Conservation (phyloP, 2,888 invertebrate species). For the Phengaris alcon region DNA sequence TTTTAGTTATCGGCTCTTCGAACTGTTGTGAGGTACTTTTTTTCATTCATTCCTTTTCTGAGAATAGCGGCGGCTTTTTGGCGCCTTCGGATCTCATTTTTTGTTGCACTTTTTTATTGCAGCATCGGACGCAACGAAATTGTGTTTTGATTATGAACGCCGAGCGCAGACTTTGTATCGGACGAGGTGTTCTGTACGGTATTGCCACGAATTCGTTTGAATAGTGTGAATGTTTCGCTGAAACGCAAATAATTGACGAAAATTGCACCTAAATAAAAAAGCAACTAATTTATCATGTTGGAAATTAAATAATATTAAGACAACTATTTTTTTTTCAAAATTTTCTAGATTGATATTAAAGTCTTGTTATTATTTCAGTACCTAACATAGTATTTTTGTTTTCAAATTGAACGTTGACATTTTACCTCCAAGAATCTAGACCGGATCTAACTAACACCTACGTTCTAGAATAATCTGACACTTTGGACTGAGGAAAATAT, state of each 20-base stretch:
- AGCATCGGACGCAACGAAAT: constrained; percentile 51
- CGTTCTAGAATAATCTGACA: constrained; percentile 4
- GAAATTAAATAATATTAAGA: too few relatives aligned
- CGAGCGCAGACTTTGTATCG: not conserved
- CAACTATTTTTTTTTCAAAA: too few relatives aligned
- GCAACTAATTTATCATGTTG: too few relatives aligned
- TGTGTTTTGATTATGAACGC: constrained; percentile 34
- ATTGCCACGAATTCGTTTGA: constrained; percentile 17
- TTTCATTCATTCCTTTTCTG: constrained; percentile 69
- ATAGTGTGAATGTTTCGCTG: constrained; percentile 25
- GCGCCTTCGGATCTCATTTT: constrained; percentile 61
- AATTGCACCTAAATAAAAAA: not conserved
- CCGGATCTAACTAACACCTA: not conserved
- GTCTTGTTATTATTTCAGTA: too few relatives aligned
- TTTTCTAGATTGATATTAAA: too few relatives aligned
- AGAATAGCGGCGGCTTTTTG: constrained; percentile 71
- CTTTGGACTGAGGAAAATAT: constrained; percentile 25
- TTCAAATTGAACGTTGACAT: not conserved
- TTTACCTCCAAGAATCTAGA: not conserved
- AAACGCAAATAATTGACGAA: constrained; percentile 11
- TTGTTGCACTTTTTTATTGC: constrained; percentile 38
- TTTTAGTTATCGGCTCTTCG: constrained; percentile 69
- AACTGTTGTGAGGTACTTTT: constrained; percentile 68
- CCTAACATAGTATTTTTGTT: too few relatives aligned
- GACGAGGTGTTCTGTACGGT: not conserved